Evolutionary conservation across 2,888 invertebrate species (phyloP).

Genomic region (Drosophila nr. medialis): DNA sequence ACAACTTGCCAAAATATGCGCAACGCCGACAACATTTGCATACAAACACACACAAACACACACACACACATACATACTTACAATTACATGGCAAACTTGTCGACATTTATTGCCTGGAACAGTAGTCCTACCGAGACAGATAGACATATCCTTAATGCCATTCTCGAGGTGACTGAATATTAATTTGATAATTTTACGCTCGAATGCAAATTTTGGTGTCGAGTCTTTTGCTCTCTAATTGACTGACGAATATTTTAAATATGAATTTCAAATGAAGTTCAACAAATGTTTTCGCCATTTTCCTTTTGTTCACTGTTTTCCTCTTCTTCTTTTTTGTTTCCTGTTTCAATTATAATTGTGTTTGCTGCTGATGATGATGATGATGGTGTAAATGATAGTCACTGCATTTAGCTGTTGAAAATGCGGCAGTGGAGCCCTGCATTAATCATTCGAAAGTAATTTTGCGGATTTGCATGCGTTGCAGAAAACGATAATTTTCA

Average conservation of each 20-base stretch:
- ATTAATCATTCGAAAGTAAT: constrained; percentile 80
- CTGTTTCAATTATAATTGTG: constrained; percentile 24
- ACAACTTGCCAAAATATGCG: constrained; percentile 74
- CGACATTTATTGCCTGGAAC: constrained; percentile 68
- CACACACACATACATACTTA: not conserved
- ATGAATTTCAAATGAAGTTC: constrained; percentile 77
- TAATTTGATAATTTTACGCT: constrained; percentile 78
- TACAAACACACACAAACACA: constrained; percentile 4
- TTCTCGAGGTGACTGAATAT: constrained; percentile 65
- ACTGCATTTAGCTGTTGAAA: constrained; percentile 48
- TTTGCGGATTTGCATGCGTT: constrained; percentile 79
- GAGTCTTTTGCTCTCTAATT: constrained; percentile 77
- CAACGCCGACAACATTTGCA: constrained; percentile 31
- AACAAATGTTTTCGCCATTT: constrained; percentile 37
- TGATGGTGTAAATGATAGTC: constrained; percentile 34
- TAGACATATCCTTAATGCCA: constrained; percentile 8
- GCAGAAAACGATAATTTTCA: constrained; percentile 80
- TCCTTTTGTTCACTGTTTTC: constrained; percentile 1
- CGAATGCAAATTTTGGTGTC: constrained; percentile 77
- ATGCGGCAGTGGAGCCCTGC: constrained; percentile 49
- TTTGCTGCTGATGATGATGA: constrained; percentile 21
- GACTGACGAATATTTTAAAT: constrained; percentile 79
- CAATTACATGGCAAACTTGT: constrained; percentile 42
- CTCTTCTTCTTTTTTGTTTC: not conserved
- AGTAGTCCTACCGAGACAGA: constrained; percentile 2